A percentile compares a stretch with the other conserved stretches of the same genome.
These are phyloP conservation scores for Synanthedon tipuliformis DNA, from an alignment of 2,888 invertebrate species.

Conservation along the genomic window DNA sequence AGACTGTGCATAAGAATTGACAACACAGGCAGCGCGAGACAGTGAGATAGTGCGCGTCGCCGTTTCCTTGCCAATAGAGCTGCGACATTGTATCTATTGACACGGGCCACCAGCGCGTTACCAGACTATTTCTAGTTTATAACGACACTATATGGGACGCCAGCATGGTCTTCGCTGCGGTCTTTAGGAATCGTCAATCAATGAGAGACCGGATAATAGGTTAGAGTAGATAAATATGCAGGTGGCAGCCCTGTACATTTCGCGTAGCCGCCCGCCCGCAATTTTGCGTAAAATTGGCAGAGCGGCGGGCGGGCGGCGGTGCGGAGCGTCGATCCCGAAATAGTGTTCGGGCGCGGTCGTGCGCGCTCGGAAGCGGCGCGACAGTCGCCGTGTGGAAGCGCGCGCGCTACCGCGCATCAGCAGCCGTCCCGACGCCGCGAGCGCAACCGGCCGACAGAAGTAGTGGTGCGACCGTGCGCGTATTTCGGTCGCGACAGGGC, in stretches of 20 bases:
- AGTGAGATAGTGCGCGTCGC: constrained; percentile 68
- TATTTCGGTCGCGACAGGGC: constrained; percentile 63
- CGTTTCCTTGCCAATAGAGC: constrained; percentile 64
- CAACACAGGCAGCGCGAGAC: constrained; percentile 68
- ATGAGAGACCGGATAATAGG: constrained; percentile 29
- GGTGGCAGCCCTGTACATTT: constrained; percentile 53
- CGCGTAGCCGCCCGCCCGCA: constrained; percentile 71
- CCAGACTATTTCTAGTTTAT: constrained; percentile 52
- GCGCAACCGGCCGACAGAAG: constrained; percentile 39
- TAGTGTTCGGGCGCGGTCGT: constrained; percentile 69
- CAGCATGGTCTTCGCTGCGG: constrained; percentile 8
- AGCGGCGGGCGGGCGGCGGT: constrained; percentile 60
- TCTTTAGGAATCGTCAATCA: constrained; percentile 11
- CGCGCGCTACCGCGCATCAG: constrained; percentile 63
- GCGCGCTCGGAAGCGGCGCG: constrained; percentile 56
- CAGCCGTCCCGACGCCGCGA: constrained; percentile 44
- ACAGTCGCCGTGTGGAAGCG: constrained; percentile 68
- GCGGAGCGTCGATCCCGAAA: constrained; percentile 67
- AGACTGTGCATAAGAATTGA: constrained; percentile 69
- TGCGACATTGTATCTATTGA: constrained; percentile 67
- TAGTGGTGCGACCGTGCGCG: constrained; percentile 46
- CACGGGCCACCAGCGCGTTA: constrained; percentile 48
- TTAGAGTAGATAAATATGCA: constrained; percentile 31
- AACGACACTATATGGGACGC: constrained; percentile 25
- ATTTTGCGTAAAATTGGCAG: constrained; percentile 71